These are phyloP conservation scores for Neolamprologus fasciatus DNA, from an alignment of 2,113 vertebrate species.

Conservation along the genomic window DNA sequence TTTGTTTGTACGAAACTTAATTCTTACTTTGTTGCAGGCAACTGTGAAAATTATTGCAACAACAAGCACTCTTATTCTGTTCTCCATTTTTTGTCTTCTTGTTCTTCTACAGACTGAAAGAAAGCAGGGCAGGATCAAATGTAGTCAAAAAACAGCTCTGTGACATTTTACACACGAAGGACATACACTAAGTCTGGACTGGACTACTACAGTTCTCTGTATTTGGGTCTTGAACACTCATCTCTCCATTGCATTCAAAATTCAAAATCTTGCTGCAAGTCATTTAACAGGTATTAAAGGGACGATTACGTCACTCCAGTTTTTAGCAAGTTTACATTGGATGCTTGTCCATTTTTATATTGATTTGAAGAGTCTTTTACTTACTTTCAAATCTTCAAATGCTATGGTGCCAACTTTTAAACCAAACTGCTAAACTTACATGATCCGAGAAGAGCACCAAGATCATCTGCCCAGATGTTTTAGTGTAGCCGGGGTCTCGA, in stretches of 20 bases:
- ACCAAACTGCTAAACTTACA: background rate
- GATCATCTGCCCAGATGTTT: background rate
- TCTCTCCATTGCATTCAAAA: background rate
- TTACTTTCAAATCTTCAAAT: background rate
- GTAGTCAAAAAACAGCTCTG: background rate
- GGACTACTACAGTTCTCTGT: fast-evolving
- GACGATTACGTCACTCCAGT: fast-evolving
- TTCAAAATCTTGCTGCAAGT: background rate
- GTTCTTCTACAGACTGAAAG: fast-evolving
- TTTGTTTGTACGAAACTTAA: fast-evolving
- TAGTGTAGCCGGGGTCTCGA: background rate
- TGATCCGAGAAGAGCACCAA: background rate
- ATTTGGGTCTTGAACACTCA: background rate
- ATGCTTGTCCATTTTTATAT: background rate
- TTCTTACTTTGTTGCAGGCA: background rate
- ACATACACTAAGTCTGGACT: background rate
- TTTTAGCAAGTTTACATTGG: background rate
- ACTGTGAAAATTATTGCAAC: background rate
- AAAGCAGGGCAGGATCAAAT: fast-evolving
- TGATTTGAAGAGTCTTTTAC: background rate
- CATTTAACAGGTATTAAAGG: background rate
- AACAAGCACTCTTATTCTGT: background rate
- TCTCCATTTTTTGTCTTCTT: background rate
- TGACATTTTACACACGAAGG: background rate
- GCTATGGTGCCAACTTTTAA: background rate